These are phyloP conservation scores for western clawed frog (Xenopus tropicalis) DNA, from an alignment of 2,113 vertebrate species.

Conservation along the genomic window DNA sequence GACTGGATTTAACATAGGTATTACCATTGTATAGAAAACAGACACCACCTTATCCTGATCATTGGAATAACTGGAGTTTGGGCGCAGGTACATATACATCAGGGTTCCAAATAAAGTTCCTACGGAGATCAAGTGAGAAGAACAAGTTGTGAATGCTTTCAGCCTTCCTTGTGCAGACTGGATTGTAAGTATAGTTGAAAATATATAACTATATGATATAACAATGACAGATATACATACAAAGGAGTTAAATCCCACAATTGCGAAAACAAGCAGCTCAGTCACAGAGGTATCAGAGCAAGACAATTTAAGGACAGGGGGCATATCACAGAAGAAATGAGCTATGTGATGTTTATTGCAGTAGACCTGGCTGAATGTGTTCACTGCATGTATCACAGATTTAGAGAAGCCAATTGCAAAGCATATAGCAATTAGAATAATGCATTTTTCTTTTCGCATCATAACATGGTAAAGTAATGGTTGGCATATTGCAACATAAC, in stretches of 20 bases:
- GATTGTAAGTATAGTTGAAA: neutral
- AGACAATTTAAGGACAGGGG: conserved; percentile 12
- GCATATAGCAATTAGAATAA: neutral
- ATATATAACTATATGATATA: conserved; percentile 17
- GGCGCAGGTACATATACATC: neutral
- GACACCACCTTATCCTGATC: conserved; percentile 17
- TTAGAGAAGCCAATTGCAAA: neutral
- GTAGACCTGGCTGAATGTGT: neutral
- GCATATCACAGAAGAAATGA: conserved; percentile 24
- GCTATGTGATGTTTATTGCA: neutral
- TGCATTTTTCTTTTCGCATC: neutral
- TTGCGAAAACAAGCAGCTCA: neutral
- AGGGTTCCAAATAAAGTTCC: neutral
- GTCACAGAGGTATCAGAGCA: conserved; percentile 20
- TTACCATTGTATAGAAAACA: conserved; percentile 28
- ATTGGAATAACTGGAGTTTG: neutral
- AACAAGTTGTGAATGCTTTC: neutral
- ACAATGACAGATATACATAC: neutral
- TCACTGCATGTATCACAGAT: neutral
- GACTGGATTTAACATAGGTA: conserved; percentile 34
- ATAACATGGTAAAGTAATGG: neutral
- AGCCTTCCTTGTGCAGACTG: neutral
- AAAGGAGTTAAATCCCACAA: conserved; percentile 21
- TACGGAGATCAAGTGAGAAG: neutral
- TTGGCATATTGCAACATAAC: neutral